These are phyloP conservation scores for Hippoglossus stenolepis DNA, from an alignment of 2,113 vertebrate species.

Conservation along the genomic window DNA sequence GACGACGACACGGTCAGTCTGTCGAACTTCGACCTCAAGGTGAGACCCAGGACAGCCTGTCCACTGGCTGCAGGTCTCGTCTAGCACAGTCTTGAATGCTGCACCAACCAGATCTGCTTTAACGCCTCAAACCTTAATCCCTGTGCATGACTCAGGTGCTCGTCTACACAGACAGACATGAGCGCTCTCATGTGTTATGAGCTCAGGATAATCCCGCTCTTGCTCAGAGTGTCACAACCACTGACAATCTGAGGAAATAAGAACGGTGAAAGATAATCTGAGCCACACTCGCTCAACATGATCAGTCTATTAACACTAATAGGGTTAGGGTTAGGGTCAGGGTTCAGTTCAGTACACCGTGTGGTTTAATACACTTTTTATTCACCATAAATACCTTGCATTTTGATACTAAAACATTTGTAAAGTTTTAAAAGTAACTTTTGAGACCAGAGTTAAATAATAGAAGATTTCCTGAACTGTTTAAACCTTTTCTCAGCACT, in stretches of 20 bases:
- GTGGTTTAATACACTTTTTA: too few relatives aligned
- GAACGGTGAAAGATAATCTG: background rate
- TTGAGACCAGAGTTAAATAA: background rate
- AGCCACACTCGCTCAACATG: background rate
- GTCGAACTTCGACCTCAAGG: conserved; percentile 79
- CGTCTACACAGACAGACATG: conserved; percentile 5
- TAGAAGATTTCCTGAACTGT: background rate
- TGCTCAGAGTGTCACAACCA: background rate
- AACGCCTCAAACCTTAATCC: conserved; percentile 44
- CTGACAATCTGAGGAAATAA: conserved; percentile 21
- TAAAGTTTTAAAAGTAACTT: too few relatives aligned
- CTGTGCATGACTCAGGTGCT: conserved; percentile 44
- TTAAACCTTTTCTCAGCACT: too few relatives aligned
- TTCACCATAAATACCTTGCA: too few relatives aligned
- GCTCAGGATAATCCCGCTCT: conserved; percentile 47
- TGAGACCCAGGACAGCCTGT: conserved; percentile 44
- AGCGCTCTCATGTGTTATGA: conserved; percentile 1
- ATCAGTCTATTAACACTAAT: background rate
- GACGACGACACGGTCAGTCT: conserved; percentile 79
- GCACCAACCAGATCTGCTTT: background rate
- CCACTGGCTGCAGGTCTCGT: background rate
- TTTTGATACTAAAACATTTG: too few relatives aligned
- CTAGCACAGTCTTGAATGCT: conserved; percentile 3
- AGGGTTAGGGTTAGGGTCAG: too few relatives aligned
- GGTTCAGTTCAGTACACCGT: background rate